Conservation (phyloP, 2,888 invertebrate genomes). For the Gymnosoma rotundatum region DNA sequence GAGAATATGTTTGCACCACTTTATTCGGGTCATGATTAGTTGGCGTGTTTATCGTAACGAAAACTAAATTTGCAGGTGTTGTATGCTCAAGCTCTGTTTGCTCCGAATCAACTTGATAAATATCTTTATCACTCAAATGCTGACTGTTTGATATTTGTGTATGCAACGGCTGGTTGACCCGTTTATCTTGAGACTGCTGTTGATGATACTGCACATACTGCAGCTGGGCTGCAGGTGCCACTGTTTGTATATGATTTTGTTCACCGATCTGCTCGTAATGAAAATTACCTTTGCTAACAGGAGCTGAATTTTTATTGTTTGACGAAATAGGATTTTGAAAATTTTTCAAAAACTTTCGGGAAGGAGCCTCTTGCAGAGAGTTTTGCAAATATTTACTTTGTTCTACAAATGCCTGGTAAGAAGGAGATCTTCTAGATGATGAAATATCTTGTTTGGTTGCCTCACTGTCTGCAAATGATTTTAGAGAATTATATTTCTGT, state of each 20-base stretch:
- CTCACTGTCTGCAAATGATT: constrained; percentile 1
- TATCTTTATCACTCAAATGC: constrained; percentile 61
- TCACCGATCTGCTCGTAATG: constrained; percentile 75
- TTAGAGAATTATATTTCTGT: neutral
- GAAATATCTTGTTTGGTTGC: neutral
- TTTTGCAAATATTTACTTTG: constrained; percentile 68
- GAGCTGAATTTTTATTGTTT: constrained; percentile 64
- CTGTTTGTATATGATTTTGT: constrained; percentile 58
- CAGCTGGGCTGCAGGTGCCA: constrained; percentile 72
- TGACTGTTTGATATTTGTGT: constrained; percentile 20
- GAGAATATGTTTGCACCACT: constrained; percentile 2
- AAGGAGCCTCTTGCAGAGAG: constrained; percentile 77
- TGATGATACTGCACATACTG: constrained; percentile 69
- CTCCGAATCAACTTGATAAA: constrained; percentile 58
- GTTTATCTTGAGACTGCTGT: constrained; percentile 12
- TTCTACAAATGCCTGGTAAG: constrained; percentile 71
- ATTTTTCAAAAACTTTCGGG: constrained; percentile 79
- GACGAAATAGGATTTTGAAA: constrained; percentile 76
- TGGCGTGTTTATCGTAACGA: constrained; percentile 74
- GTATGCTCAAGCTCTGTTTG: constrained; percentile 22
- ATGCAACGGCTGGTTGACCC: constrained; percentile 34
- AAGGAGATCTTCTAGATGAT: constrained; percentile 73
- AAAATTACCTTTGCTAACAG: constrained; percentile 74
- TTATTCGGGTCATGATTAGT: neutral
- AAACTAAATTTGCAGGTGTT: constrained; percentile 73